Conservation (phyloP, 37 sponge, comb jelly and placozoan genomes). For the Halichondria panicea region DNA sequence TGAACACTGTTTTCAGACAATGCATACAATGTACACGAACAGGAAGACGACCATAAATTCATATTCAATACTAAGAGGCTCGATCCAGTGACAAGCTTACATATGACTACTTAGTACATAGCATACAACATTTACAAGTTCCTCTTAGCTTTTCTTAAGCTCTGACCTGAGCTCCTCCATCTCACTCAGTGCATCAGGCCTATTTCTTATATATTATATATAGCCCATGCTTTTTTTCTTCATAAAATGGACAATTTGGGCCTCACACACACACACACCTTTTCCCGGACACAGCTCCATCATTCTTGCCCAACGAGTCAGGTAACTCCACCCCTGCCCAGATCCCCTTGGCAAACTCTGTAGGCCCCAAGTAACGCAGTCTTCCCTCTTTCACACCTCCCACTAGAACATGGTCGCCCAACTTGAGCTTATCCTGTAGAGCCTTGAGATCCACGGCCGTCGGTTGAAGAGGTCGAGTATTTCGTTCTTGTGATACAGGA, state of each 20-base stretch:
- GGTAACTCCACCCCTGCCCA: conserved; percentile 94
- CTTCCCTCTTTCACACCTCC: conserved; percentile 81
- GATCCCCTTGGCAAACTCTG: conserved; percentile 91
- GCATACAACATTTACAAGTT: too few species aligned
- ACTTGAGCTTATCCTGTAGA: conserved; percentile 27
- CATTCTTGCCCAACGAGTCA: conserved; percentile 86
- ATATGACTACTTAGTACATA: too few species aligned
- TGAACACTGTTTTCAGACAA: too few species aligned
- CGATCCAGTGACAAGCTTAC: too few species aligned
- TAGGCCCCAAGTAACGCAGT: conserved; percentile 72
- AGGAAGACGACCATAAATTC: too few species aligned
- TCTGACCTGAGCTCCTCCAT: conserved; percentile 13
- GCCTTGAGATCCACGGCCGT: conserved; percentile 13
- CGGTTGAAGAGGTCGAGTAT: not conserved
- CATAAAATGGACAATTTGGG: too few species aligned
- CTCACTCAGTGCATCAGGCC: conserved; percentile 5
- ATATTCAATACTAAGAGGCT: too few species aligned
- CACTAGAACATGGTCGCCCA: conserved; percentile 71
- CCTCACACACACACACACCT: conserved; percentile 67
- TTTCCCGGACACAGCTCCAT: conserved; percentile 86
- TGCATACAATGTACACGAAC: too few species aligned
- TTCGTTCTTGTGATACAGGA: not conserved
- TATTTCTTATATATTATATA: too few species aligned
- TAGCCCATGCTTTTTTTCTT: too few species aligned
- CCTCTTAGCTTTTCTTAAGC: too few species aligned